phyloP scores from a whole-genome alignment of 2,888 invertebrate genomes.

The Ditula angustiorana region DNA sequence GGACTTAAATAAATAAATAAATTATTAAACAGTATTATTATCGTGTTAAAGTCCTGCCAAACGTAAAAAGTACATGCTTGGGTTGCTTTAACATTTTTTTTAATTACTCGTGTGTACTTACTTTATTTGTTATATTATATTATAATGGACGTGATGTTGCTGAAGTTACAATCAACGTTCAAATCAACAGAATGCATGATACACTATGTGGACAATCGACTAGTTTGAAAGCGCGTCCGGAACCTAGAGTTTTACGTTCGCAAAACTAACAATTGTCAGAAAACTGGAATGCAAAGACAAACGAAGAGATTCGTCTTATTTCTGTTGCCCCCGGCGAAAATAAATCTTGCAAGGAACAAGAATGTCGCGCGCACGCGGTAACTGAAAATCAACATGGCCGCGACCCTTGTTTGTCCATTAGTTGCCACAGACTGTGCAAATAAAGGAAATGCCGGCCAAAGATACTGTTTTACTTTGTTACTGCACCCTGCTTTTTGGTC shows the following conservation, averaged over 20 bases:
- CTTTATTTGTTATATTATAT: no score
- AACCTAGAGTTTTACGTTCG: constrained; percentile 18
- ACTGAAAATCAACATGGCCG: constrained; percentile 80
- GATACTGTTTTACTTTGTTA: constrained; percentile 58
- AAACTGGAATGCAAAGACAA: constrained; percentile 46
- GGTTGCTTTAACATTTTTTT: no score
- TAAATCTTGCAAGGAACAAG: constrained; percentile 78
- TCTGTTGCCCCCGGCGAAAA: constrained; percentile 59
- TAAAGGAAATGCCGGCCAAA: constrained; percentile 52
- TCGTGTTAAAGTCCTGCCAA: no score
- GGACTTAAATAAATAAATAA: no score
- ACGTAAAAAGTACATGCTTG: no score
- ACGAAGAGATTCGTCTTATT: constrained; percentile 48
- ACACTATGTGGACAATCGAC: no score
- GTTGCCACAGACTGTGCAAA: constrained; percentile 77
- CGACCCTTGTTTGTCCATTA: constrained; percentile 83
- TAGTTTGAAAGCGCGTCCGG: no score
- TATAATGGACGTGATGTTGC: no score
- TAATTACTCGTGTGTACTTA: no score
- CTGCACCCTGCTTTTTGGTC: constrained; percentile 46
- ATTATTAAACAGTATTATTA: no score
- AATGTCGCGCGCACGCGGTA: constrained; percentile 64
- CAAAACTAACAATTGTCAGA: constrained; percentile 41
- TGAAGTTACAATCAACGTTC: no score
- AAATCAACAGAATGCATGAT: no score